phyloP scores from a whole-genome alignment of 2,888 invertebrate species.

The Sesamia inferens region DNA sequence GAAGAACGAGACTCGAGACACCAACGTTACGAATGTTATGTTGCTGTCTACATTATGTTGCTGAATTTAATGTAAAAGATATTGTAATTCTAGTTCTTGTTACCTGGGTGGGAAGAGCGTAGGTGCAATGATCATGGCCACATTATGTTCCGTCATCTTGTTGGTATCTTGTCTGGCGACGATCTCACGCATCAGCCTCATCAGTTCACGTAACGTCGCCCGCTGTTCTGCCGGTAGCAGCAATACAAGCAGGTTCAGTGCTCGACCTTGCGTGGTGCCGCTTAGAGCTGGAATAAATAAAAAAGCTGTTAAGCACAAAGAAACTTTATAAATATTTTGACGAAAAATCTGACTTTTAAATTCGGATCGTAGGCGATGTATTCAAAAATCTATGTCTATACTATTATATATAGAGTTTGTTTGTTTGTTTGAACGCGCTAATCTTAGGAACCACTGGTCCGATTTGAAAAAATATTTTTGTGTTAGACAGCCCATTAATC shows the following conservation, averaged over 20 bases:
- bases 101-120: constrained; percentile 95
- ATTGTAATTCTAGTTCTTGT: not conserved
- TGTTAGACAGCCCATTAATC: no score
- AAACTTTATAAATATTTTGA: no score
- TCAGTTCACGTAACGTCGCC: constrained; percentile 94
- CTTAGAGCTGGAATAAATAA: constrained; percentile 87
- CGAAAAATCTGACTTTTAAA: not conserved
- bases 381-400: no score
- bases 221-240: constrained; percentile 96
- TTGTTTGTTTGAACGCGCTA: no score
- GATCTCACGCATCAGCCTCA: constrained; percentile 94
- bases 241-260: constrained; percentile 94
- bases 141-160: constrained; percentile 97
- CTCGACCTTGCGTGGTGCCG: constrained; percentile 91
- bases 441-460: no score
- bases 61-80: not conserved
- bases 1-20: not conserved
- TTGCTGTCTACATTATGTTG: no score
- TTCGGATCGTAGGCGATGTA: not conserved
- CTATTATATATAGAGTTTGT: no score
- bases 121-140: constrained; percentile 98
- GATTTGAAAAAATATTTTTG: no score
- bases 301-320: constrained; percentile 42
- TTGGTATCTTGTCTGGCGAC: constrained; percentile 93
- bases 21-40: no score